These are phyloP conservation scores for Corythornis leucogaster DNA, from an alignment of 2,797 vertebrate genomes.

Conservation along the genomic window DNA sequence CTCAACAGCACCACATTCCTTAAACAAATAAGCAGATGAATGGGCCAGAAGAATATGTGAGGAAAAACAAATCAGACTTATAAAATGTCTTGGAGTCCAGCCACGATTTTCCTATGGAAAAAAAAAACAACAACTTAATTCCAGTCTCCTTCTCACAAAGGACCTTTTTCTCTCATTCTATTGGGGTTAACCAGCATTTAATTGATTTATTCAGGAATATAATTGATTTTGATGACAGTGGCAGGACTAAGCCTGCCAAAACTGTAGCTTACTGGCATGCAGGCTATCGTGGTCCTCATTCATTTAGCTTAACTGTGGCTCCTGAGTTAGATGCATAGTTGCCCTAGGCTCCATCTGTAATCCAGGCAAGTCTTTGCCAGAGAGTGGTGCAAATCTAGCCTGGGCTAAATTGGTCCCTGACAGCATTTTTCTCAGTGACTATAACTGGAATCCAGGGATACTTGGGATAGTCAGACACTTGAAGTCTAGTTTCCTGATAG, in stretches of 20 bases:
- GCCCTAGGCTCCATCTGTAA: background rate
- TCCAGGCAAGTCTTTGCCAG: background rate
- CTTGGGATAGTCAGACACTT: background rate
- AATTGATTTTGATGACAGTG: slow-evolving; percentile 27
- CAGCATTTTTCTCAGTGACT: background rate
- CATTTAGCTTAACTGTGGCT: background rate
- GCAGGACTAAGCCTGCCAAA: background rate
- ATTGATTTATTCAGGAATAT: slow-evolving; percentile 37
- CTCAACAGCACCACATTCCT: background rate
- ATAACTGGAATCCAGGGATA: accelerated
- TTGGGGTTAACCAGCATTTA: slow-evolving; percentile 36
- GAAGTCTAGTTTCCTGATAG: background rate
- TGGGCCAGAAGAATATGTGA: background rate
- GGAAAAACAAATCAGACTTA: slow-evolving; percentile 37
- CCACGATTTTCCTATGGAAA: slow-evolving; percentile 36
- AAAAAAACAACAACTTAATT: background rate
- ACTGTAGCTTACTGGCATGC: background rate
- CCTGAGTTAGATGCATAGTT: background rate
- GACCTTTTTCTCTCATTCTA: background rate
- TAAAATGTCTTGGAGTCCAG: background rate
- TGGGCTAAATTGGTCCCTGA: background rate
- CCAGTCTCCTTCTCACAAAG: background rate
- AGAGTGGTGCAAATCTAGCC: background rate
- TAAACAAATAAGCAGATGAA: slow-evolving; percentile 63
- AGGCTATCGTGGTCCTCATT: background rate